Evolutionary conservation across 1,140 invertebrate genomes (phyloP), one percentile per base, ranked within the genome.

Genomic region (Trichogramma pretiosum): DNA sequence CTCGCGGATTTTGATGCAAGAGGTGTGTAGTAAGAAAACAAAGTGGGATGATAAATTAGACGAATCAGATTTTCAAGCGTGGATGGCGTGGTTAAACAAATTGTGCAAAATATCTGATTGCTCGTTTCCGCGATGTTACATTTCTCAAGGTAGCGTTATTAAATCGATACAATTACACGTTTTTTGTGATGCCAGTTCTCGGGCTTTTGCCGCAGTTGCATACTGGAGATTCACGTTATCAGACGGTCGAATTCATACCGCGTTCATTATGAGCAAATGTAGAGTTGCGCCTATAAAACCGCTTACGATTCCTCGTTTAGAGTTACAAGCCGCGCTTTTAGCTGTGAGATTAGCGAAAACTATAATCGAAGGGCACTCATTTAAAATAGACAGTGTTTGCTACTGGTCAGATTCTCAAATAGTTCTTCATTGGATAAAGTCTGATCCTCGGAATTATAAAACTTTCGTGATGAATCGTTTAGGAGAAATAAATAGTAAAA

Each of bases 321-420:
- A 28, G 24, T 28, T 28, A 28, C 24, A 28, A 11, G 24, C 24
- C 5, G 24, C 24, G 5, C 5, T 28, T 5, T 11, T 28, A 7
- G 24, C 5, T 7, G 11, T 11, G 24, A 28, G 24, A 28, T 13
- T 46, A 7, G 23, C 22, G 3, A 28, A 8, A 1, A 3, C 16
- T 0, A 18, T 46, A 8, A 35, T 24, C 3, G 11, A 38, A 46
- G 17, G 28, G 18, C 19, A 14, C n/a, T 18, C 3, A 8, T 26
- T 14, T 11, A 18, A 11, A 26, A 37, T 16, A 18, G 11, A 23
- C 4, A 1, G 7, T 5, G 14, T 33, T 19, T 8, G 11, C 2
- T 59, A 47, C 34, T 68, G 62, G 62, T 54, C 57, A 10, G 65
- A 68, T 44, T 67, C 64, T 0, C 46, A 51, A 0, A 62, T 57